Conservation (phyloP, 1,140 invertebrate species). For the Lepeophtheirus salmonis region DNA sequence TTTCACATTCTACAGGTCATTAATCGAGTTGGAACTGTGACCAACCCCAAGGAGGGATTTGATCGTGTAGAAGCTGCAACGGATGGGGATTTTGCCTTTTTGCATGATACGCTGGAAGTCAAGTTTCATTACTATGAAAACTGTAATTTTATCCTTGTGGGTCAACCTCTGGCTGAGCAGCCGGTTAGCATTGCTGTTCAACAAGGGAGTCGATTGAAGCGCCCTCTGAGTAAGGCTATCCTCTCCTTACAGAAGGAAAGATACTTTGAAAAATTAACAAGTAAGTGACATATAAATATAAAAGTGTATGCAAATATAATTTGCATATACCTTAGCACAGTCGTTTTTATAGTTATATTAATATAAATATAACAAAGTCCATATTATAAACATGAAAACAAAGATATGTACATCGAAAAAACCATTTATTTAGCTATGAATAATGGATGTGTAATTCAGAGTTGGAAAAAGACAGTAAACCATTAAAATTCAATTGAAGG, state of each 20-base stretch:
- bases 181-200: constrained; percentile 16
- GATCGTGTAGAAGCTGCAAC: constrained; percentile 29
- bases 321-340: too few relatives aligned
- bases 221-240: constrained; percentile 5
- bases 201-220: constrained; percentile 15
- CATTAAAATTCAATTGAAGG: too few relatives aligned
- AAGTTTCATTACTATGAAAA: constrained; percentile 59
- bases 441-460: too few relatives aligned
- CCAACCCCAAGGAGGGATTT: constrained; percentile 47
- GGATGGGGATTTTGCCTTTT: constrained; percentile 59
- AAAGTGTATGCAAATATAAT: too few relatives aligned
- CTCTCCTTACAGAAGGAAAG: constrained; percentile 16
- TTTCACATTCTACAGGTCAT: constrained; percentile 66
- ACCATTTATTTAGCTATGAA: too few relatives aligned
- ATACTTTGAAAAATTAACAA: constrained; percentile 12
- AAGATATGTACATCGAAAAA: too few relatives aligned
- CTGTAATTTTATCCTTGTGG: constrained; percentile 65
- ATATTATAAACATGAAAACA: too few relatives aligned
- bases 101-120: constrained; percentile 55
- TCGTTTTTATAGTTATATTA: too few relatives aligned
- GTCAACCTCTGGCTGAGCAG: constrained; percentile 67
- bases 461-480: too few relatives aligned
- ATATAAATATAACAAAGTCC: too few relatives aligned
- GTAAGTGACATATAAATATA: too few relatives aligned
- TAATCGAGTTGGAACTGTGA: constrained; percentile 48